Percentiles rank a stretch among this genome's conserved stretches.
Evolutionary conservation across 1,140 invertebrate species (phyloP).

Genomic region (Apis dorsata): DNA sequence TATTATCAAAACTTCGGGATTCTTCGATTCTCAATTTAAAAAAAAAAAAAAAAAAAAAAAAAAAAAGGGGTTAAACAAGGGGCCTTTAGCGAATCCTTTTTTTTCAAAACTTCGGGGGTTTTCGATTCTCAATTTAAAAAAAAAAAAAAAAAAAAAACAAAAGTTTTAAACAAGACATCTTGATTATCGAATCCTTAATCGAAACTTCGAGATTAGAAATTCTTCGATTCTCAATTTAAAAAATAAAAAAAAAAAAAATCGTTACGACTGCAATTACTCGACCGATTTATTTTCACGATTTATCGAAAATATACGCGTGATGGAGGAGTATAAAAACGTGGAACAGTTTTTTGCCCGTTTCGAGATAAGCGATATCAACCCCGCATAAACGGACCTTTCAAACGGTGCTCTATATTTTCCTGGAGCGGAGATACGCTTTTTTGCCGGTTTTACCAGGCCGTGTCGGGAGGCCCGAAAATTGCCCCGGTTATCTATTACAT

Average conservation of each 20-base stretch:
- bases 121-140: too few species aligned
- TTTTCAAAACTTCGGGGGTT: too few species aligned
- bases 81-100: too few species aligned
- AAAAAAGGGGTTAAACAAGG: too few species aligned
- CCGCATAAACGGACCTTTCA: neutral
- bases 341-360: neutral
- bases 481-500: slow-evolving; percentile 10
- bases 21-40: too few species aligned
- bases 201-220: too few species aligned
- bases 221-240: too few species aligned
- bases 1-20: too few species aligned
- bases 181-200: too few species aligned
- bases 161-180: too few species aligned
- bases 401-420: slow-evolving; percentile 5
- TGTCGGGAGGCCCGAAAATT: slow-evolving; percentile 11
- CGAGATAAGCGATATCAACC: slow-evolving; percentile 7
- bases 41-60: neutral
- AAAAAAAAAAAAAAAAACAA: too few species aligned
- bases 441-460: neutral
- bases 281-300: neutral
- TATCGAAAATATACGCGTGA: neutral
- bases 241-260: neutral
- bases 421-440: neutral
- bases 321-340: neutral
- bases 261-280: neutral